Evolutionary conservation across 2,113 vertebrate genomes (phyloP).

Genomic region (Ibidorhyncha struthersii): DNA sequence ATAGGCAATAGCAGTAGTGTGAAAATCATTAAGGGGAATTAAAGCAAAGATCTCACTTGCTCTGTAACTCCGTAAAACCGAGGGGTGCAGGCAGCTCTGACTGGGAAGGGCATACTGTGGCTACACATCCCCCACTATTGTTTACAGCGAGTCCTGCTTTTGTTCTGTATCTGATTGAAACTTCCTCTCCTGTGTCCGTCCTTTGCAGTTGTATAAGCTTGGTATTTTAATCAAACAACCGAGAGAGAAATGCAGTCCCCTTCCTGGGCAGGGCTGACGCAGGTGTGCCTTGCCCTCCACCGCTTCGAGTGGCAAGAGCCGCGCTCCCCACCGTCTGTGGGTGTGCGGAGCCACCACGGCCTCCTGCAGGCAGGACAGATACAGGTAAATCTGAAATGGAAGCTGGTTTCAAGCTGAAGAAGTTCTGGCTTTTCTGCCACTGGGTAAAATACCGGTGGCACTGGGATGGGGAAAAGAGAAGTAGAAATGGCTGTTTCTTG

Average conservation of each 20-base stretch:
- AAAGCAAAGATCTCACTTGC: not conserved
- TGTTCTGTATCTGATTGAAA: constrained; percentile 31
- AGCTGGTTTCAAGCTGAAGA: not conserved
- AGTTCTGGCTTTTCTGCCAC: not conserved
- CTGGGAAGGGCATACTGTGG: not conserved
- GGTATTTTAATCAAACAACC: not conserved
- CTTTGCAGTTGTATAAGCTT: not conserved
- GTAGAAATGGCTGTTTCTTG: not conserved
- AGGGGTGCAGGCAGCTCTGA: not conserved
- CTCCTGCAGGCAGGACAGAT: not conserved
- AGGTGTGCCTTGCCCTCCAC: not conserved
- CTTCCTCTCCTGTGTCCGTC: not conserved
- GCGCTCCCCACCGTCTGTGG: rapidly evolving
- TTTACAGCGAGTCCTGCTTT: constrained; percentile 26
- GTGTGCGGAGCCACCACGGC: not conserved
- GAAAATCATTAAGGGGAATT: not conserved
- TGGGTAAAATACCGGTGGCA: not conserved
- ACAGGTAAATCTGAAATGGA: not conserved
- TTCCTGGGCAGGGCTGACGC: not conserved
- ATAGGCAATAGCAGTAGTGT: not conserved
- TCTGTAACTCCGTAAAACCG: not conserved
- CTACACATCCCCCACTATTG: not conserved
- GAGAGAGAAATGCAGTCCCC: not conserved
- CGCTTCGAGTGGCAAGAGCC: not conserved
- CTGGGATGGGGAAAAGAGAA: not conserved